phyloP scores from a whole-genome alignment of 2,888 invertebrate species.

The Cabera pusaria region DNA sequence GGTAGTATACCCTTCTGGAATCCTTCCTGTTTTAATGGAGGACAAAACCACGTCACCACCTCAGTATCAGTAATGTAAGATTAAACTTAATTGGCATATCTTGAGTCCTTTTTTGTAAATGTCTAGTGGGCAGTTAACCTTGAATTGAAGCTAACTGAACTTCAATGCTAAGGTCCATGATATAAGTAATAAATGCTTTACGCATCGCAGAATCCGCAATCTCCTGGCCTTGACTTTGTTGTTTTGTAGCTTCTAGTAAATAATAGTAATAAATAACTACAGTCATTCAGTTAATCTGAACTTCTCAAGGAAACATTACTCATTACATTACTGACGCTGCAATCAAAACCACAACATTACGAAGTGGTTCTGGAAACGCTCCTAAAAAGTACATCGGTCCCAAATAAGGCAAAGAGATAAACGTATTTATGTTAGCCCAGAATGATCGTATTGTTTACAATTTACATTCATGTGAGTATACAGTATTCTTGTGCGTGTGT shows the following conservation, averaged over 20 bases:
- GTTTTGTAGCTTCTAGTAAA: slow-evolving; percentile 4
- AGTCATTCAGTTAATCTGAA: slow-evolving; percentile 2
- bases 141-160: slow-evolving; percentile 49
- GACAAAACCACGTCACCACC: too few relatives aligned
- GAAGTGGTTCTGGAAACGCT: slow-evolving; percentile 12
- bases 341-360: slow-evolving; percentile 7
- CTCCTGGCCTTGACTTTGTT: slow-evolving; percentile 49
- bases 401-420: slow-evolving; percentile 27
- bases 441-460: slow-evolving; percentile 46
- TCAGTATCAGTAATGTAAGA: too few relatives aligned
- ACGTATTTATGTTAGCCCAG: slow-evolving; percentile 19
- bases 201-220: slow-evolving; percentile 41
- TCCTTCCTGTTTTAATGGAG: too few relatives aligned
- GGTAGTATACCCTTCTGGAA: too few relatives aligned
- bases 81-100: slow-evolving; percentile 15
- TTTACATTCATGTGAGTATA: slow-evolving; percentile 39
- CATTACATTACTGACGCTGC: slow-evolving; percentile 11
- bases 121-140: slow-evolving; percentile 46
- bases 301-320: slow-evolving; percentile 9
- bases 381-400: slow-evolving; percentile 8
- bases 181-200: slow-evolving; percentile 38
- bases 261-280: slow-evolving; percentile 4
- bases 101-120: slow-evolving; percentile 10
- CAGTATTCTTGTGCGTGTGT: slow-evolving; percentile 21
- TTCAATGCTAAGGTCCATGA: slow-evolving; percentile 52